These are phyloP conservation scores for Microtus oregoni DNA, from an alignment of 2,113 vertebrate genomes.

Conservation along the genomic window DNA sequence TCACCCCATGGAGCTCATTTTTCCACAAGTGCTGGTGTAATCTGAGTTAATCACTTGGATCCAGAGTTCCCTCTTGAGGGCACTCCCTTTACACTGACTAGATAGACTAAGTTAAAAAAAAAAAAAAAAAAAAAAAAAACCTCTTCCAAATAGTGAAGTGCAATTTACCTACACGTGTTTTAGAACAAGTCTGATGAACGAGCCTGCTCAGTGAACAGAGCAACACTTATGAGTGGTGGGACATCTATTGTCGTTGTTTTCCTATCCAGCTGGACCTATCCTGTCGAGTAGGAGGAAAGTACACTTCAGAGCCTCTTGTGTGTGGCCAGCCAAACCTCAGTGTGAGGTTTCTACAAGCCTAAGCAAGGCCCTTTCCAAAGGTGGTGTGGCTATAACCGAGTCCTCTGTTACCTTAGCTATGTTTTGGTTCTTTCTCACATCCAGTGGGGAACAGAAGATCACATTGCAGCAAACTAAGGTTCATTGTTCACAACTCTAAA, in stretches of 20 bases:
- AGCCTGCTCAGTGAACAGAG: neutral
- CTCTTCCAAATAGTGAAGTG: neutral
- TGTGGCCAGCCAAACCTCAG: neutral
- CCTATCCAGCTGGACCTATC: neutral
- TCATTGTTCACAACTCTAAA: neutral
- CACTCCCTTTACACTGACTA: neutral
- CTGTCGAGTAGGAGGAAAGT: neutral
- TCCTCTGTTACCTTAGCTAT: neutral
- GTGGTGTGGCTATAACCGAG: neutral
- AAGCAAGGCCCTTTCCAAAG: no score
- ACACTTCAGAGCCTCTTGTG: neutral
- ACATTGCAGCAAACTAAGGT: neutral
- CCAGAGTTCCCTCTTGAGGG: neutral
- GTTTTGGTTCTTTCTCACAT: neutral
- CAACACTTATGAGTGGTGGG: neutral
- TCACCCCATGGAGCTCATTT: neutral
- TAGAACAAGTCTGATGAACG: neutral
- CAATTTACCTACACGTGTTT: neutral
- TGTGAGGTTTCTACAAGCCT: neutral
- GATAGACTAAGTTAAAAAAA: neutral
- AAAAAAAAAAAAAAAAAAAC: no score
- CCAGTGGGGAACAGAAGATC: neutral
- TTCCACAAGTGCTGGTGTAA: neutral
- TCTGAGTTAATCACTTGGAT: neutral
- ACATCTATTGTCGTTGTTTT: neutral